phyloP scores from a whole-genome alignment of 2,888 invertebrate species.

The Cremastinae sp. region DNA sequence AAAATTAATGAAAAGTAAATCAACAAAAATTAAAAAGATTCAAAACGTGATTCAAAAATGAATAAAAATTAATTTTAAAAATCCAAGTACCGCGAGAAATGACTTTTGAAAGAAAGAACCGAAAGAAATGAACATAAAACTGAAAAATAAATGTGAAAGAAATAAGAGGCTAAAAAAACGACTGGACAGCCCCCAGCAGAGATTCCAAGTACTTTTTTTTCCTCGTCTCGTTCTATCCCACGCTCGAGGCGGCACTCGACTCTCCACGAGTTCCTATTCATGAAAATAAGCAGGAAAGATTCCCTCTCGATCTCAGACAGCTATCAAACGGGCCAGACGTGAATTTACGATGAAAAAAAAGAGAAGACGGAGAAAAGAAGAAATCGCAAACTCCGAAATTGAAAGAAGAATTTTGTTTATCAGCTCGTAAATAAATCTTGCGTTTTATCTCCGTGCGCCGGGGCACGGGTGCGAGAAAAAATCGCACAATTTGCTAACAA shows the following conservation, averaged over 20 bases:
- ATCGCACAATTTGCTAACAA: not conserved
- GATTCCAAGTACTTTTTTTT: conserved; percentile 69
- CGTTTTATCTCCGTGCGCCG: too few relatives aligned
- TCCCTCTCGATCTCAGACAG: not conserved
- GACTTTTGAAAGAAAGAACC: too few relatives aligned
- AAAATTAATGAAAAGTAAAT: too few relatives aligned
- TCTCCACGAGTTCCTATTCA: conserved; percentile 70
- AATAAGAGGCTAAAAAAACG: conserved; percentile 62
- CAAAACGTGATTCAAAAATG: too few relatives aligned
- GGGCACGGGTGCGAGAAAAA: too few relatives aligned
- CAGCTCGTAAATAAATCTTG: too few relatives aligned
- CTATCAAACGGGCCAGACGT: too few relatives aligned
- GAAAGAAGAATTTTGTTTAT: not conserved
- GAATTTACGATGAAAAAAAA: too few relatives aligned
- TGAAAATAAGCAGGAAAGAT: not conserved
- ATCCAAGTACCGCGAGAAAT: too few relatives aligned
- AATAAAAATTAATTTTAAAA: too few relatives aligned
- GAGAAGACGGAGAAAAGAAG: too few relatives aligned
- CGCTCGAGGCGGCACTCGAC: conserved; percentile 67
- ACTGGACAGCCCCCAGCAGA: conserved; percentile 79
- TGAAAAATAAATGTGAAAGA: conserved; percentile 30
- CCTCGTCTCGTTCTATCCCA: conserved; percentile 71
- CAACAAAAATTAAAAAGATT: too few relatives aligned
- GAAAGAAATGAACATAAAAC: conserved; percentile 21
- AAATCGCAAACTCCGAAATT: not conserved